Evolutionary conservation across 1,140 invertebrate species (phyloP).

Genomic region (Nephila pilipes): DNA sequence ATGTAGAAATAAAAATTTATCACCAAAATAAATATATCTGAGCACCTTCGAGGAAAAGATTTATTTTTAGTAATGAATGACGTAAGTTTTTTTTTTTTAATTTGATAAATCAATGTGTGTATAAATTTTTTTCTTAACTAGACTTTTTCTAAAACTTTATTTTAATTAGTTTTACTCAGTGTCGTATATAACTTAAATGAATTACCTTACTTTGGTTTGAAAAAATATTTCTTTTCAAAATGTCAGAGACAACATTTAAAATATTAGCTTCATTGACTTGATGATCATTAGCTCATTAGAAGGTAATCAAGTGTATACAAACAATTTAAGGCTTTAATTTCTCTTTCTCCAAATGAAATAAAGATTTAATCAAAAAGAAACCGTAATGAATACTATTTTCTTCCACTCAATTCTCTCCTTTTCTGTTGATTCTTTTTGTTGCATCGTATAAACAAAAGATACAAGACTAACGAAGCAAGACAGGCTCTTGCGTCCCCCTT

Average conservation of each 20-base stretch:
- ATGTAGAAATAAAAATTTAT: too few species aligned
- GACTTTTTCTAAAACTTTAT: not conserved
- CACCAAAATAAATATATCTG: too few species aligned
- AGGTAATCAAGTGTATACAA: not conserved
- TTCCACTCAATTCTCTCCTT: not conserved
- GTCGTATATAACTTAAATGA: not conserved
- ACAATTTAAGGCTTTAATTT: not conserved
- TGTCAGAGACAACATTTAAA: not conserved
- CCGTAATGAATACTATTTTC: slow-evolving; percentile 16
- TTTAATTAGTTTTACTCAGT: not conserved
- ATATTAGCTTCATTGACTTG: slow-evolving; percentile 1
- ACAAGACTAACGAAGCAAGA: slow-evolving; percentile 43
- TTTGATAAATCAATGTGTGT: too few species aligned
- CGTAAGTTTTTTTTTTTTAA: too few species aligned
- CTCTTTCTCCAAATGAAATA: not conserved
- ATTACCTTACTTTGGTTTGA: not conserved
- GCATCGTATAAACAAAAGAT: slow-evolving; percentile 1
- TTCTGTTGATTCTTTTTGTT: slow-evolving; percentile 7
- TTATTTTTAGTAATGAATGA: too few species aligned
- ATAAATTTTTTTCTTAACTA: too few species aligned
- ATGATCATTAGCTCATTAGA: not conserved
- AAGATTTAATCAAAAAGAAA: slow-evolving; percentile 31
- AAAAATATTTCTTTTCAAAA: not conserved
- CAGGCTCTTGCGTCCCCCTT: not conserved
- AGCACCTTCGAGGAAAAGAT: too few species aligned